These are phyloP conservation scores for Arothron firmamentum DNA, from an alignment of 2,113 vertebrate species.

Conservation along the genomic window DNA sequence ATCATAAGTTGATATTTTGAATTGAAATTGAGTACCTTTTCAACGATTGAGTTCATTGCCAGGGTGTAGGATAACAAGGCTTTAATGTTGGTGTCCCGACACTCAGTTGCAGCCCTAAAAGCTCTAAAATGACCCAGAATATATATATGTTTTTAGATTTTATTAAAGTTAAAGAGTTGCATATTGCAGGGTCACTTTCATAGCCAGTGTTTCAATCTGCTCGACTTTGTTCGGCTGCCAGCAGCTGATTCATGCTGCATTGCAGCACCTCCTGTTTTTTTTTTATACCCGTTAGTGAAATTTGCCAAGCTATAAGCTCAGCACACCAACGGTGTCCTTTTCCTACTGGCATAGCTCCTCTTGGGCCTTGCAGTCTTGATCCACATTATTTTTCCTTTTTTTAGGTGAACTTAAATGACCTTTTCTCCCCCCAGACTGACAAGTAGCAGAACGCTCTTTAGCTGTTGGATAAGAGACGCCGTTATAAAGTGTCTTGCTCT, in stretches of 20 bases:
- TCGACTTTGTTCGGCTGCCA: conserved; percentile 43
- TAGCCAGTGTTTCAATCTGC: background rate
- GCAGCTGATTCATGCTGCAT: conserved; percentile 75
- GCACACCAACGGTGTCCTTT: conserved; percentile 4
- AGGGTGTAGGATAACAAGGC: too few species aligned
- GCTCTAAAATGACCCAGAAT: too few species aligned
- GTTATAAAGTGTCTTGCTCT: conserved; percentile 1
- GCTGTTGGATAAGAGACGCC: background rate
- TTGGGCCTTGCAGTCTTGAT: background rate
- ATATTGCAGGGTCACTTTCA: background rate
- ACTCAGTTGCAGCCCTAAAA: too few species aligned
- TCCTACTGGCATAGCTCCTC: background rate
- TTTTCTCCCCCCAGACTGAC: too few species aligned
- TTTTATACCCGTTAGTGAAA: conserved; percentile 11
- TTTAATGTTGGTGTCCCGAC: too few species aligned
- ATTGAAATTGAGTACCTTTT: too few species aligned
- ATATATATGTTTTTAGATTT: too few species aligned
- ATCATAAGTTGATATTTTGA: too few species aligned
- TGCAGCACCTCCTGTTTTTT: conserved; percentile 42
- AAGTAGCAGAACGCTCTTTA: too few species aligned
- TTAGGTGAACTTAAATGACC: background rate
- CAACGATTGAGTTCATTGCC: too few species aligned
- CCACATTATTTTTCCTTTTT: background rate
- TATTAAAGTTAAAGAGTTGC: too few species aligned
- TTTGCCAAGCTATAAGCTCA: conserved; percentile 49